Evolutionary conservation across 2,797 vertebrate species (phyloP).

Genomic region (Anas flavirostris): DNA sequence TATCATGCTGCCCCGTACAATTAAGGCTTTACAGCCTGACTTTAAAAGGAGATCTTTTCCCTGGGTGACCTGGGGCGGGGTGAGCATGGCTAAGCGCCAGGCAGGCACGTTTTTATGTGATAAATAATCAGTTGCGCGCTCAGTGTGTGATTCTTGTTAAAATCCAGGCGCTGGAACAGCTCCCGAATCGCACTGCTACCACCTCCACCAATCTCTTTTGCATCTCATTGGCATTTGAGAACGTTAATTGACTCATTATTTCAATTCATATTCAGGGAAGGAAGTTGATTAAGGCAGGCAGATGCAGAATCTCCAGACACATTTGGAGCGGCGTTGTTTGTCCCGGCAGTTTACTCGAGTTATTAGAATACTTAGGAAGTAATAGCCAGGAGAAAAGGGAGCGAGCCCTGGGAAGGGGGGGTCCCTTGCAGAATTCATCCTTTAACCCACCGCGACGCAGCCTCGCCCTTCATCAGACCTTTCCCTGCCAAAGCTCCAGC

Average conservation of each 20-base stretch:
- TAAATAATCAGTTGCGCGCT: constrained; percentile 82
- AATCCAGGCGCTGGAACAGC: constrained; percentile 78
- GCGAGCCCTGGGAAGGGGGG: neutral
- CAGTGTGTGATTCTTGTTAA: constrained; percentile 80
- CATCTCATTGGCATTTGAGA: constrained; percentile 91
- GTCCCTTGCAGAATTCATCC: neutral
- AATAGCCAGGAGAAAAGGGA: constrained; percentile 65
- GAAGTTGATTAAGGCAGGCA: constrained; percentile 90
- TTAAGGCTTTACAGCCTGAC: neutral
- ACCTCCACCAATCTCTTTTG: constrained; percentile 79
- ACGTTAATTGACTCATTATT: constrained; percentile 97
- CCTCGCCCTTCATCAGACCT: neutral
- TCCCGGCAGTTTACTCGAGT: constrained; percentile 82
- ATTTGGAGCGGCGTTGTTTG: constrained; percentile 79
- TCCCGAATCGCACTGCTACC: constrained; percentile 69
- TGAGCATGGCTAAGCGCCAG: constrained; percentile 50
- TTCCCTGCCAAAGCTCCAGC: neutral
- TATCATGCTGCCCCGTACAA: neutral
- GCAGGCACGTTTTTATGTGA: constrained; percentile 58
- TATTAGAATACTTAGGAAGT: constrained; percentile 82
- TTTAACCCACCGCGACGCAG: neutral
- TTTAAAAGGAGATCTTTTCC: constrained; percentile 3
- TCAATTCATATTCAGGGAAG: constrained; percentile 85
- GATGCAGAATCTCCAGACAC: constrained; percentile 87
- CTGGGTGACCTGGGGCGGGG: neutral